Conservation (phyloP, 2,797 vertebrate genomes). For the Sebastes trivittatus region DNA sequence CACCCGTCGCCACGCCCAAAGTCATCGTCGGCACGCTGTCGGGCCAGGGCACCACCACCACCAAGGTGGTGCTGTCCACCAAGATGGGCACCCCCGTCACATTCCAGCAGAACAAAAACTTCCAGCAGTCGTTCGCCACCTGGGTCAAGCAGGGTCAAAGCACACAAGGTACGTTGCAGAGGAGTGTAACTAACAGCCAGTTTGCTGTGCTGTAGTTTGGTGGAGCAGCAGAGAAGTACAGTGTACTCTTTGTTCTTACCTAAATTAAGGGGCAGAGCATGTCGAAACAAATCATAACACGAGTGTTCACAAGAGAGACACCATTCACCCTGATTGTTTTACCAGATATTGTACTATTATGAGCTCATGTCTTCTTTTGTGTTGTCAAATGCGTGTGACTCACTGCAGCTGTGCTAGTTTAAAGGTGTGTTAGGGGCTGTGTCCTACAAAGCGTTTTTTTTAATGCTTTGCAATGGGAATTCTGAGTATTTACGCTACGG, state of each 20-base stretch:
- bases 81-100: conserved; percentile 96
- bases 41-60: conserved; percentile 86
- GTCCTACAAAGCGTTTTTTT: too few species aligned
- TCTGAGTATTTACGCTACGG: too few species aligned
- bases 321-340: neutral
- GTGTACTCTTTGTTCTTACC: neutral
- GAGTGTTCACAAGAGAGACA: neutral
- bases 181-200: neutral
- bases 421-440: neutral
- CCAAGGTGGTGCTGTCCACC: conserved; percentile 94
- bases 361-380: neutral
- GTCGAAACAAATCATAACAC: neutral
- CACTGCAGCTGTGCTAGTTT: neutral
- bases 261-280: neutral
- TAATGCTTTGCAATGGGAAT: too few species aligned
- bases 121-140: conserved; percentile 96
- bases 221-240: neutral
- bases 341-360: neutral
- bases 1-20: conserved; percentile 86
- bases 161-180: conserved; percentile 83
- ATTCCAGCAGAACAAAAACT: conserved; percentile 98
- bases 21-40: conserved; percentile 89
- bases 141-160: conserved; percentile 98
- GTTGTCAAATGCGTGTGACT: neutral
- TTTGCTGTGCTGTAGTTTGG: neutral